Base-by-base conservation (phyloP, 2,797 vertebrate species). In the Syndactyla subalaris region DNA sequence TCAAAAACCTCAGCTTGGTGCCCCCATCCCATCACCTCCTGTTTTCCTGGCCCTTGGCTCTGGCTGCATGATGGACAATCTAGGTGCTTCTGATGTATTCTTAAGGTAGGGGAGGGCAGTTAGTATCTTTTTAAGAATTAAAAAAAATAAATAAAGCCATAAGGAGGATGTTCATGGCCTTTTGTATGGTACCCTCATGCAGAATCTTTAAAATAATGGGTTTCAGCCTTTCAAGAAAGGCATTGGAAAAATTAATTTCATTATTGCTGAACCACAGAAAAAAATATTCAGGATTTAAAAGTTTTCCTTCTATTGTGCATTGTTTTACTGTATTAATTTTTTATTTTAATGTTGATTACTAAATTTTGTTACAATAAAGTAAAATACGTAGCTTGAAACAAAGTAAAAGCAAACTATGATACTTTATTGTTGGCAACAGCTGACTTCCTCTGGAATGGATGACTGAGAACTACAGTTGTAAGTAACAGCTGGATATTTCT, bases 401-500 rank as follows among this genome's bases (percentile, higher is more conserved):
- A 20, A 85, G 29, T 74, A 72, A 36, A 89, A 88, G 26, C 80
- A 85, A 91, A 85, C 80, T 13, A 22, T 22, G 19, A 61, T 72
- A 20, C 41, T 89, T 95, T 85, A 77, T 32, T 72, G 21, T 51
- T 72, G 36, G 52, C 45, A 84, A 65, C 66, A 93, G 46, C 46
- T 92, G 41, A 58, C 75, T 89, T 91, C 72, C 80, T 88, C 73
- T 86, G 43, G 13, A 91, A 80, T 6, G 81, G 76, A 77, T 62
- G 65, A 86, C 51, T 49, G 20, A 88, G 41, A 80, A 72, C 41
- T 41, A 38, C 21, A 72, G 51, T 80, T 65, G 73, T 90, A 91
- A 94, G 92, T 88, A 89, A 39, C 21, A 51, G 83, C 24, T 77
- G 34, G 30, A 89, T 83, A 68, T 43, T n/a, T 85, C 81, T 95